Conservation (phyloP, 2,113 vertebrate species). For the Siniperca chuatsi region DNA sequence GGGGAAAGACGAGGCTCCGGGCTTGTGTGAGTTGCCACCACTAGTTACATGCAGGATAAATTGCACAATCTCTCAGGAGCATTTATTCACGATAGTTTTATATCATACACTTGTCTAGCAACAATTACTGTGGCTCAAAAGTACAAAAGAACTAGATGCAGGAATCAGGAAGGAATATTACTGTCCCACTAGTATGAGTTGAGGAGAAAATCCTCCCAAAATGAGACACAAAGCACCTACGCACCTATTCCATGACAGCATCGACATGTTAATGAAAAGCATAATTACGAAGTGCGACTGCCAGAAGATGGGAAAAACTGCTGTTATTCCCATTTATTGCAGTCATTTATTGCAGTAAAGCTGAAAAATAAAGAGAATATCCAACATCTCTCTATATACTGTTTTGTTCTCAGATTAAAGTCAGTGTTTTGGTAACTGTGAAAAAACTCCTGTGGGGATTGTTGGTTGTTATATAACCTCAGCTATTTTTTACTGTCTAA, state of each 20-base stretch:
- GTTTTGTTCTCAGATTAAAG: slow-evolving; percentile 72
- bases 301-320: slow-evolving; percentile 8
- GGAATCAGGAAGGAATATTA: slow-evolving; percentile 1
- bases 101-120: slow-evolving; percentile 21
- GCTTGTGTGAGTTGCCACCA: neutral
- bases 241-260: slow-evolving; percentile 1
- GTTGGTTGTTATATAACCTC: slow-evolving; percentile 63
- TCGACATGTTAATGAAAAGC: slow-evolving; percentile 41
- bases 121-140: slow-evolving; percentile 6
- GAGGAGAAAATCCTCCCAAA: slow-evolving; percentile 35
- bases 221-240: slow-evolving; percentile 14
- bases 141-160: neutral
- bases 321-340: slow-evolving; percentile 24
- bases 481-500: slow-evolving; percentile 66
- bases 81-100: slow-evolving; percentile 11
- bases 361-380: slow-evolving; percentile 34
- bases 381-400: slow-evolving; percentile 42
- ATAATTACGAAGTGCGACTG: slow-evolving; percentile 9
- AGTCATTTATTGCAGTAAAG: slow-evolving; percentile 23
- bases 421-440: slow-evolving; percentile 67
- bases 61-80: neutral
- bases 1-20: neutral
- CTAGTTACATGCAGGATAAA: neutral
- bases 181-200: neutral
- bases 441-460: slow-evolving; percentile 63